Base-by-base conservation (phyloP, 2,797 vertebrate genomes). In the Nothura maculosa region DNA sequence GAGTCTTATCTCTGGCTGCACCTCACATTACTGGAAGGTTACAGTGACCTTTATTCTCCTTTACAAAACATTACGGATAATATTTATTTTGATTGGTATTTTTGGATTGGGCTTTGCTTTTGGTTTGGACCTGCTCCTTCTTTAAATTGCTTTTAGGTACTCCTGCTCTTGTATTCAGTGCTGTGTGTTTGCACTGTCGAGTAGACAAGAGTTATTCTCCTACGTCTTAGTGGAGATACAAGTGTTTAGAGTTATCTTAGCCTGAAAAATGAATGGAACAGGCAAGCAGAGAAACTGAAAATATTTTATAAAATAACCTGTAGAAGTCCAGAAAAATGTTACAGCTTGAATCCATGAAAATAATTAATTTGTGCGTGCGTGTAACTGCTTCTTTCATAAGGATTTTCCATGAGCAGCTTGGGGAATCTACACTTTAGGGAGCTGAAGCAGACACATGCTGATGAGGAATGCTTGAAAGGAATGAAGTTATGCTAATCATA, bases 1-100 rank as follows among this genome's bases (percentile, higher is more conserved):
- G 73, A 47, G 66, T 77, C 91, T 93, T 90, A 69, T 75, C 90
- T 90, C 61, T 85, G 92, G 93, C 75, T 94, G 90, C 79, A 83
- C 30, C 2, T 66, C 18, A 10, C 42, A 22, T 81, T 77, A 47
- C 55, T 45, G 55, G 81, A 75, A 87, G 60, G 52, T 76, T 83
- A 24, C 20, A 36, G 43, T 94, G 82, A 86, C 85, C 85, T 90
- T 93, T 76, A 47, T 42, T 76, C 66, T 76, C 27, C 6, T 74
- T 55, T 89, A 92, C 40, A 93, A 89, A 91, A 89, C 70, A 64
- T 75, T 62, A 81, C 77, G 22, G 47, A 83, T 79, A 87, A 95
- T 79, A 76, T 76, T 58, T 36, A 40, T 79, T 93, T 57, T 60
- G 24, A 81, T 43, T 58, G 40, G 54, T 87, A 38, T 17, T 73